Conservation (phyloP, 2,888 invertebrate genomes). For the Plebejus argus region DNA sequence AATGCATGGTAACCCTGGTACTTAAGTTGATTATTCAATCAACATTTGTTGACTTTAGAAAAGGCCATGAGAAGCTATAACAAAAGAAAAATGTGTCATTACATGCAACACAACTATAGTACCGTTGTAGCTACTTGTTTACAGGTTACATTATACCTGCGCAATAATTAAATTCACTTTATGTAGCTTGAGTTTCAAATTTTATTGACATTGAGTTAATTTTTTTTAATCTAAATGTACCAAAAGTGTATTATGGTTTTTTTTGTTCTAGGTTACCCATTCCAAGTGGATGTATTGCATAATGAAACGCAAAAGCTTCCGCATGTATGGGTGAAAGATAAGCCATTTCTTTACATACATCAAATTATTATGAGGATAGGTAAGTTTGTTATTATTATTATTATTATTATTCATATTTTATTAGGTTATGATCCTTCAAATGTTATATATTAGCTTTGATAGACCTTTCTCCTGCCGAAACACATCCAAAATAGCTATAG, state of each 20-base stretch:
- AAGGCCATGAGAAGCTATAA: background rate
- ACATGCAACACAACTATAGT: background rate
- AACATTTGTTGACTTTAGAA: background rate
- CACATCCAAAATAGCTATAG: too few relatives aligned
- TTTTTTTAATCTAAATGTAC: too few relatives aligned
- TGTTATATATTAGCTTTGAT: too few relatives aligned
- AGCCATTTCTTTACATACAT: constrained; percentile 86
- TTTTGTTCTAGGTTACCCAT: constrained; percentile 52
- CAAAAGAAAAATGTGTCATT: background rate
- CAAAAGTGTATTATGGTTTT: constrained; percentile 5
- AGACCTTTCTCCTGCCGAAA: too few relatives aligned
- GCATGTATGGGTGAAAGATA: constrained; percentile 83
- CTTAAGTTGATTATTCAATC: too few relatives aligned
- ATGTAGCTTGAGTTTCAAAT: too few relatives aligned
- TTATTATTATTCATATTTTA: too few relatives aligned
- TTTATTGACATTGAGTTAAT: too few relatives aligned
- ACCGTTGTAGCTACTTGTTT: background rate
- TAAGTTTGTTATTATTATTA: constrained; percentile 43
- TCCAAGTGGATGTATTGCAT: constrained; percentile 57
- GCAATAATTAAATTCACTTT: too few relatives aligned
- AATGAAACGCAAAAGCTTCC: constrained; percentile 77
- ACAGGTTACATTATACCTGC: too few relatives aligned
- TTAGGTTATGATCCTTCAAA: too few relatives aligned
- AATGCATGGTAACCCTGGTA: background rate
- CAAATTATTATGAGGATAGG: constrained; percentile 86